Conservation (phyloP, 2,888 invertebrate species). For the Parnassius orleans region DNA sequence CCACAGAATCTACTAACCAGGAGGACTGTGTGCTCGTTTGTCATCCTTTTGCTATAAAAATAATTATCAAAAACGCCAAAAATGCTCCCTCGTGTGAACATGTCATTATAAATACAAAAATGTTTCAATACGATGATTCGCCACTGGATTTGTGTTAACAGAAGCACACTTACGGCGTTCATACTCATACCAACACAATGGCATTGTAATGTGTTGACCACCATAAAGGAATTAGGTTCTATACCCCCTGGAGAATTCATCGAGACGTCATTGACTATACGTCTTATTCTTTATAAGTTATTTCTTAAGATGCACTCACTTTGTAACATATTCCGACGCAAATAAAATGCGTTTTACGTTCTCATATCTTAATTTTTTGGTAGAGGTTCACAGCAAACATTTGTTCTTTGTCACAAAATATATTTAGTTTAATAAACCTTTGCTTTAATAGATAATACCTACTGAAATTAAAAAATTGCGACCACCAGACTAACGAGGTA, state of each 20-base stretch:
- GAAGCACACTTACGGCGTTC: conserved; percentile 5
- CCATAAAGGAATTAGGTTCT: conserved; percentile 9
- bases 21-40: too few relatives aligned
- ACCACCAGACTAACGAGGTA: too few relatives aligned
- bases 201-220: conserved; percentile 27
- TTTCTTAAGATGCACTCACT: not conserved
- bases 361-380: not conserved
- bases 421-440: too few relatives aligned
- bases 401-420: too few relatives aligned
- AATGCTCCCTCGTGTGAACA: conserved; percentile 11
- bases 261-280: conserved; percentile 17
- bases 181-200: conserved; percentile 25
- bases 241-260: conserved; percentile 19
- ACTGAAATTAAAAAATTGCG: too few relatives aligned
- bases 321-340: conserved; percentile 5
- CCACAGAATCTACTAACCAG: too few relatives aligned
- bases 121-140: conserved; percentile 34
- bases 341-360: not conserved
- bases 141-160: conserved; percentile 20
- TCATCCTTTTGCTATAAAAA: too few relatives aligned
- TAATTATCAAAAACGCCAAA: not conserved
- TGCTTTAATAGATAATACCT: too few relatives aligned
- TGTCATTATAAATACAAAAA: conserved; percentile 22
- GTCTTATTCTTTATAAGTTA: conserved; percentile 6
- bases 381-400: not conserved